Percentiles rank a stretch among this genome's conserved stretches.
These are phyloP conservation scores for Sphaerophoria rueppellii DNA, from an alignment of 2,888 invertebrate species.

Conservation along the genomic window DNA sequence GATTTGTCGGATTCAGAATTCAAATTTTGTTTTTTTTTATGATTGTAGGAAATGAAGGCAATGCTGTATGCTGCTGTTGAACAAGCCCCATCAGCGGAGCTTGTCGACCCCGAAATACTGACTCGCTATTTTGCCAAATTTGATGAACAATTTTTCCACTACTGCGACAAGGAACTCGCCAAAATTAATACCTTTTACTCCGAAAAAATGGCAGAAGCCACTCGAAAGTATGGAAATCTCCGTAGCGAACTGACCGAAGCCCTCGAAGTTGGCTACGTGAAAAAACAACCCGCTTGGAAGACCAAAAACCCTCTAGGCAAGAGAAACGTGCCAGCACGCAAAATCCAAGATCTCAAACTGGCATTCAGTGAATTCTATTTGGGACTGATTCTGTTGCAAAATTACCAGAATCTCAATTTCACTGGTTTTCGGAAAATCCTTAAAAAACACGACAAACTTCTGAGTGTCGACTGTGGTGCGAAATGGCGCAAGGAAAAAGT, in stretches of 20 bases:
- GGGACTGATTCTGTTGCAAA: slow-evolving; percentile 92
- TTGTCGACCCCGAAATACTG: slow-evolving; percentile 87
- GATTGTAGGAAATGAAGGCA: slow-evolving; percentile 89
- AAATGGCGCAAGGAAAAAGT: slow-evolving; percentile 91
- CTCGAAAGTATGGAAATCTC: slow-evolving; percentile 89
- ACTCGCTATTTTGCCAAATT: slow-evolving; percentile 90
- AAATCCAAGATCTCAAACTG: slow-evolving; percentile 91
- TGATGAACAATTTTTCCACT: slow-evolving; percentile 93
- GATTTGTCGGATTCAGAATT: background rate
- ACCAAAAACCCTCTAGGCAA: slow-evolving; percentile 81
- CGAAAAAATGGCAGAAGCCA: slow-evolving; percentile 95
- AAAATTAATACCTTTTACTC: slow-evolving; percentile 95
- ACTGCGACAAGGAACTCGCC: slow-evolving; percentile 91
- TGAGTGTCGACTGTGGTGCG: slow-evolving; percentile 87
- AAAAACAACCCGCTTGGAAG: slow-evolving; percentile 81
- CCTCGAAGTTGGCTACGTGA: slow-evolving; percentile 81
- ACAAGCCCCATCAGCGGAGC: slow-evolving; percentile 89
- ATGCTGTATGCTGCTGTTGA: slow-evolving; percentile 91
- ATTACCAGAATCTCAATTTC: slow-evolving; percentile 94
- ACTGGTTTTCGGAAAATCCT: slow-evolving; percentile 95
- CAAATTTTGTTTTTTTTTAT: background rate
- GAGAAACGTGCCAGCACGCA: slow-evolving; percentile 85
- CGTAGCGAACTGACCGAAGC: slow-evolving; percentile 87
- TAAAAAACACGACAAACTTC: slow-evolving; percentile 94
- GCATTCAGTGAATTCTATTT: slow-evolving; percentile 96